phyloP scores from a whole-genome alignment of 2,113 vertebrate genomes.

The Clarias macrocephalus region DNA sequence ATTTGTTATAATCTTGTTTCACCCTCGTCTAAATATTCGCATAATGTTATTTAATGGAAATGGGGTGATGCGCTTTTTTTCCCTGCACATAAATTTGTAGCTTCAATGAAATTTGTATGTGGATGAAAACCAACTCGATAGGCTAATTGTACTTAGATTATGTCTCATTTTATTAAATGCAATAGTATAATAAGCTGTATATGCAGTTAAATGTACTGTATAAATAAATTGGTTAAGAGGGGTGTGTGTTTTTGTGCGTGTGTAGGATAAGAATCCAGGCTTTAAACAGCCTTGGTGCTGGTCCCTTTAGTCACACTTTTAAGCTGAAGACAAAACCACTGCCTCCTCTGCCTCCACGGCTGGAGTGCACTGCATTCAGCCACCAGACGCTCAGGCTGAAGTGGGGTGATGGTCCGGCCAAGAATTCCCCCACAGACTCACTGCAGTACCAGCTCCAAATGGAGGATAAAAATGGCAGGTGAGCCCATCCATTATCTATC shows the following conservation, averaged over 20 bases:
- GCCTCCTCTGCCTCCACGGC: conserved; percentile 89
- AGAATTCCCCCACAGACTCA: conserved; percentile 80
- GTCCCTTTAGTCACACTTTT: conserved; percentile 94
- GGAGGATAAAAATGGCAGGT: conserved; percentile 92
- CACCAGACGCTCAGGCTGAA: conserved; percentile 97
- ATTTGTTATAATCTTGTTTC: not conserved
- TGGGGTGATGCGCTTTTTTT: not conserved
- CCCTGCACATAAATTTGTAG: not conserved
- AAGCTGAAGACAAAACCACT: conserved; percentile 97
- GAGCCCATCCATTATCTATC: conserved; percentile 41
- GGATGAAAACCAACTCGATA: not conserved
- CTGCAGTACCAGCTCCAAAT: conserved; percentile 95
- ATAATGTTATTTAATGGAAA: not conserved
- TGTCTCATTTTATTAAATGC: not conserved
- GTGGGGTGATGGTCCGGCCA: conserved; percentile 90
- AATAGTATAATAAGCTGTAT: not conserved
- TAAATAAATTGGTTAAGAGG: not conserved
- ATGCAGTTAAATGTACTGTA: not conserved
- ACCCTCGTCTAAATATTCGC: not conserved
- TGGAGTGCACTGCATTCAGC: conserved; percentile 93
- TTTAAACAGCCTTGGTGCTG: conserved; percentile 90
- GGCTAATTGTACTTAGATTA: not conserved
- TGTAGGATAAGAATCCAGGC: conserved; percentile 94
- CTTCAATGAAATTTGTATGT: not conserved
- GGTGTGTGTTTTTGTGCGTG: not conserved